phyloP scores from a whole-genome alignment of 2,113 vertebrate genomes.

The Xiphias gladius region DNA sequence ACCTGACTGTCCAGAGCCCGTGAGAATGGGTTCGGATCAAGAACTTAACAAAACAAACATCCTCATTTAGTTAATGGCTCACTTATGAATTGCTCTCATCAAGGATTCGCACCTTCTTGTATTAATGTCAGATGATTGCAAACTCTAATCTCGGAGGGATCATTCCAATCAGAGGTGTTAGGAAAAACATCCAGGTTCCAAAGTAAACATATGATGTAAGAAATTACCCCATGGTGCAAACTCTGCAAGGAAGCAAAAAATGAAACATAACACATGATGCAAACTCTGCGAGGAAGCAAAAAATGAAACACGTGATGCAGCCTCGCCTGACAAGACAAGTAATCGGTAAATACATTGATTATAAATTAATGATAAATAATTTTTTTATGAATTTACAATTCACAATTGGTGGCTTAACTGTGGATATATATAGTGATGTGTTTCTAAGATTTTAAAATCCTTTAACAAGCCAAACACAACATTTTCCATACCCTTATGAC shows the following conservation, averaged over 20 bases:
- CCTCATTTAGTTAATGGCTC: not conserved
- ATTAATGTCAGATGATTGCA: not conserved
- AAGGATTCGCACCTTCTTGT: slow-evolving; percentile 47
- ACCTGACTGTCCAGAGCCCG: not conserved
- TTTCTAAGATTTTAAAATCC: not conserved
- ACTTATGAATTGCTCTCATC: slow-evolving; percentile 14
- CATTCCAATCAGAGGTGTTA: slow-evolving; percentile 51
- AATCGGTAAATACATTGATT: not conserved
- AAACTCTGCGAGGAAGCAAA: not conserved
- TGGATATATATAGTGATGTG: not conserved
- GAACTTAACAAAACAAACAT: slow-evolving; percentile 29
- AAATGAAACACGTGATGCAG: slow-evolving; percentile 24
- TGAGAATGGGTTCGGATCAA: not conserved
- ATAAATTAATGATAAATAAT: no score
- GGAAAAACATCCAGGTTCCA: slow-evolving; percentile 19
- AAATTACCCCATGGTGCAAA: slow-evolving; percentile 5
- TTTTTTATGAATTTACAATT: not conserved
- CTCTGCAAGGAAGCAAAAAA: not conserved
- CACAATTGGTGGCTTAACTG: not conserved
- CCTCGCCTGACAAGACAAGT: not conserved
- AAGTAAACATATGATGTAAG: not conserved
- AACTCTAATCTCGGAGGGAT: slow-evolving; percentile 21
- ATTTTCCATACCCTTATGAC: not conserved
- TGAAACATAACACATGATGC: not conserved
- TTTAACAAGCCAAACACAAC: not conserved